Percentiles rank a stretch among this genome's conserved stretches.
Evolutionary conservation across 2,113 vertebrate genomes (phyloP).

Genomic region (Myocastor coypus): DNA sequence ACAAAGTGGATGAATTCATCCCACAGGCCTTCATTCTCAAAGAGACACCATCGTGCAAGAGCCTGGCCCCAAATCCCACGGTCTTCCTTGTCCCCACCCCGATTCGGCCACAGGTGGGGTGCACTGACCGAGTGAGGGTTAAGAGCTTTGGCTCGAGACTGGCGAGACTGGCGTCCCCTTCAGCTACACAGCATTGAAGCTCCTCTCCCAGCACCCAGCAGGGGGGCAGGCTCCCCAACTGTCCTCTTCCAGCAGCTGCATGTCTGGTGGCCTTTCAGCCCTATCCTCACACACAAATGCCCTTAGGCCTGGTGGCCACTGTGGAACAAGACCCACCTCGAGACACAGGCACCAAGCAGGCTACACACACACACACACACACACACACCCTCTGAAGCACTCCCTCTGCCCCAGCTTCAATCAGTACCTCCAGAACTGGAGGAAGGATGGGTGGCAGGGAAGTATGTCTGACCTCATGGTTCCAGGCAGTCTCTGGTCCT

Average conservation of each 20-base stretch:
- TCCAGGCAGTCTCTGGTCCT: neutral
- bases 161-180: neutral
- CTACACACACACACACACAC: too few relatives aligned
- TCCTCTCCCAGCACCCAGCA: neutral
- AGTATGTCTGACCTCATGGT: rapidly evolving
- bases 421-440: neutral
- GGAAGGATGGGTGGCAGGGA: rapidly evolving
- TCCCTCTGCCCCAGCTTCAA: neutral
- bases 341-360: neutral
- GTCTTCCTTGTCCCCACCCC: neutral
- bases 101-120: neutral
- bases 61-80: neutral
- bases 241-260: neutral
- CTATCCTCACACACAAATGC: neutral
- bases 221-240: neutral
- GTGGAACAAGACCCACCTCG: neutral
- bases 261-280: neutral
- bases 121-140: neutral
- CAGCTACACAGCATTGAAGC: neutral
- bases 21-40: neutral
- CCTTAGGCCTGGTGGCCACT: neutral
- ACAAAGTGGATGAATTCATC: neutral
- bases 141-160: neutral
- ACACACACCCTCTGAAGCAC: neutral
- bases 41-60: neutral